phyloP scores from a whole-genome alignment of 2,888 invertebrate species.

The Penaeus monodon region DNA sequence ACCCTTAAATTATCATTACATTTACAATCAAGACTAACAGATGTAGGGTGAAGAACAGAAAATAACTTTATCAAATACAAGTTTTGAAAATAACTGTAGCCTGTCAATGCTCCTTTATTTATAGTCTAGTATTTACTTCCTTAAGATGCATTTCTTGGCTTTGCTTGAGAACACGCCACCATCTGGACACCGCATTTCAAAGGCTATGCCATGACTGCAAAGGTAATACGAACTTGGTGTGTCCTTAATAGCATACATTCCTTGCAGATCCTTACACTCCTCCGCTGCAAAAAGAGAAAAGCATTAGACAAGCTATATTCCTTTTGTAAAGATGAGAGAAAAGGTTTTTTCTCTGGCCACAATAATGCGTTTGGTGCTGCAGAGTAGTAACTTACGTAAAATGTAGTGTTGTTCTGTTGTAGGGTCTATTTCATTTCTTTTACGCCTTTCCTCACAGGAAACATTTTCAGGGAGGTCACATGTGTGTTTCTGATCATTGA shows the following conservation, averaged over 20 bases:
- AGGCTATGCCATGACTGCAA: slow-evolving; percentile 33
- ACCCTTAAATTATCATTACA: too few species aligned
- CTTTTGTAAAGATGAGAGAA: background rate
- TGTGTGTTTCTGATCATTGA: slow-evolving; percentile 51
- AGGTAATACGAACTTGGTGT: slow-evolving; percentile 22
- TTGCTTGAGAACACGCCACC: slow-evolving; percentile 29
- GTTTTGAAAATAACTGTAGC: too few species aligned
- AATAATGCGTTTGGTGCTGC: too few species aligned
- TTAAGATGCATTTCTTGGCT: slow-evolving; percentile 35
- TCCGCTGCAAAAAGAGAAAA: slow-evolving; percentile 15
- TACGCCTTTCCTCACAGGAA: slow-evolving; percentile 22
- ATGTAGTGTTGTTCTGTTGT: slow-evolving; percentile 17
- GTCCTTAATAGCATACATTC: slow-evolving; percentile 24
- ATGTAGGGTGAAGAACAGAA: too few species aligned
- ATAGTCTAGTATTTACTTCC: slow-evolving; percentile 10
- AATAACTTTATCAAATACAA: too few species aligned
- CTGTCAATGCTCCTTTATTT: too few species aligned
- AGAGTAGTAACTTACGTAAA: background rate
- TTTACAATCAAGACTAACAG: too few species aligned
- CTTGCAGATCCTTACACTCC: slow-evolving; percentile 33
- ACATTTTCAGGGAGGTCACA: slow-evolving; percentile 62
- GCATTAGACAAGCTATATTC: too few species aligned
- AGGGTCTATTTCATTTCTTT: background rate
- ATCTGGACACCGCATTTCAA: slow-evolving; percentile 33
- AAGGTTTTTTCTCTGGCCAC: too few species aligned